Evolutionary conservation across 2,888 invertebrate genomes (phyloP), one percentile per base, ranked within the genome.

Genomic region (Acleris emargana): DNA sequence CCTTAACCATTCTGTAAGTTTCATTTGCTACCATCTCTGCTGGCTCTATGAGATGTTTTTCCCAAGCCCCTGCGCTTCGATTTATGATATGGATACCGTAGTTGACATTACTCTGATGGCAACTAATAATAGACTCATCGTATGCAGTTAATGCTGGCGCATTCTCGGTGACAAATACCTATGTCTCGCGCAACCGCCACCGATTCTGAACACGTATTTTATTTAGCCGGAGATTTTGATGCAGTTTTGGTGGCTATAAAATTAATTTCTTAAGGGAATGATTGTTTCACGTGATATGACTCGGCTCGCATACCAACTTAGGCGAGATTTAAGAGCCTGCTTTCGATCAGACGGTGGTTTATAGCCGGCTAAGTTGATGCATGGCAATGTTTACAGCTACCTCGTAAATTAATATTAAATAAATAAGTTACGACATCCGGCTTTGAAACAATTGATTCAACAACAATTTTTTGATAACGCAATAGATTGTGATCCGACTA

Each of bases 1-100:
- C 80, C 76, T 79, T 84, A 86, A 77, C 73, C 71, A 79, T 77
- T 76, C 75, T 73, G 70, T 69, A 69, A 73, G 73, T 72, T 72
- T 71, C 72, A 75, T 63, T 71, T 67, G 69, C 51, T 49, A 42
- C 32, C 25, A 50, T 50, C 28, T 18, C 45, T 28, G 28, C 50
- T 45, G 38, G 58, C 45, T 38, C 38, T 57, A 70, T 68, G 71
- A 64, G 68, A 69, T 69, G 71, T 67, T 70, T 72, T 71, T 74
- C 71, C 70, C 71, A 72, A 70, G 68, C 60, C 62, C 61, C 49
- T 43, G 47, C 11, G 53, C 66, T 60, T 69, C 69, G 69, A 73
- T 76, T 73, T 72, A 72, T 68, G 69, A 70, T 69, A 69, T 69
- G 58, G 68, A 68, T 71, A 70, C 71, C 58, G 69, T 58, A 49